These are phyloP conservation scores for Drosophila seguyi DNA, from an alignment of 1,140 invertebrate species.

Conservation along the genomic window DNA sequence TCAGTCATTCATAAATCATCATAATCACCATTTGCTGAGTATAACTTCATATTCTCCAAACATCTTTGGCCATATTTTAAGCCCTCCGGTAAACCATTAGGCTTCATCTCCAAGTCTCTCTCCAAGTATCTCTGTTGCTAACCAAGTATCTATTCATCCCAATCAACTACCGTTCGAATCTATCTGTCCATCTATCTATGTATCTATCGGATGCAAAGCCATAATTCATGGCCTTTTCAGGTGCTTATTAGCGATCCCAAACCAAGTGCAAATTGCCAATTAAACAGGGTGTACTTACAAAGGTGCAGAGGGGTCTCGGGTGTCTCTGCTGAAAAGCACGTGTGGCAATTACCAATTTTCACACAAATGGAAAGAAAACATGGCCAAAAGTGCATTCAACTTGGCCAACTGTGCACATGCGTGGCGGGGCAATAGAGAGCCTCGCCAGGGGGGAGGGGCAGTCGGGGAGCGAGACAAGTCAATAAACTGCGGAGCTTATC, in stretches of 20 bases:
- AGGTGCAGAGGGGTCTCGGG: background rate
- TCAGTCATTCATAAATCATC: slow-evolving; percentile 35
- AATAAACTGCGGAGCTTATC: slow-evolving; percentile 68
- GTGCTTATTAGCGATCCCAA: slow-evolving; percentile 34
- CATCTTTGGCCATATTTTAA: slow-evolving; percentile 16
- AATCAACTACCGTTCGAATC: slow-evolving; percentile 73
- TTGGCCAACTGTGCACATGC: slow-evolving; percentile 79
- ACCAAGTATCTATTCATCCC: slow-evolving; percentile 21
- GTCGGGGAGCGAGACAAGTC: slow-evolving; percentile 47
- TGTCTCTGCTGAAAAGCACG: slow-evolving; percentile 69
- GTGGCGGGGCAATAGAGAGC: slow-evolving; percentile 44
- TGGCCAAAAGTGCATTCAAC: slow-evolving; percentile 76
- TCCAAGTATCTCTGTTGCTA: slow-evolving; percentile 1
- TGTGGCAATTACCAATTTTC: slow-evolving; percentile 78
- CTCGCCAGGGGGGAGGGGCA: background rate
- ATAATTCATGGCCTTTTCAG: slow-evolving; percentile 59
- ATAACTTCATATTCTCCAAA: background rate
- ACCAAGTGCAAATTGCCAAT: slow-evolving; percentile 75
- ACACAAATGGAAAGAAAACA: slow-evolving; percentile 57
- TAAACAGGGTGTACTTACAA: slow-evolving; percentile 45
- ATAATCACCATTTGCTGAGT: slow-evolving; percentile 6
- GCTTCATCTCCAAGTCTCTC: background rate
- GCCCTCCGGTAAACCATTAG: slow-evolving; percentile 33
- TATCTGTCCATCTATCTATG: slow-evolving; percentile 34
- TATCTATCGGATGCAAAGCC: slow-evolving; percentile 59